A percentile compares a stretch with the other conserved stretches of the same genome.
Conservation (phyloP, 2,113 vertebrate species). For the Oceanites oceanicus region DNA sequence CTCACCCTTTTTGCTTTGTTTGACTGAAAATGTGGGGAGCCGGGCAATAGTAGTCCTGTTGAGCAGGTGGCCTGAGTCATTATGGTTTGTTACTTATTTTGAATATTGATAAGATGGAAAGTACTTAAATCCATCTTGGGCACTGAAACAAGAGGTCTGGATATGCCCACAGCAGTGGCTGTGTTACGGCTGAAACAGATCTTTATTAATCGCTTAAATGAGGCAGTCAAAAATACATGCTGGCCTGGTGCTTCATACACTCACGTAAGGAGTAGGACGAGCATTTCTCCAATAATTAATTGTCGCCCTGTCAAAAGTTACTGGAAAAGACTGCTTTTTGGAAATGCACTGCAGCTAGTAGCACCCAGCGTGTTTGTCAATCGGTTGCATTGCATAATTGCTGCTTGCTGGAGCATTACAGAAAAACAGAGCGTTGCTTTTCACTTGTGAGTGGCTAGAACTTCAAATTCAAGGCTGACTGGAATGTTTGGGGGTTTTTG, state of each 20-base stretch:
- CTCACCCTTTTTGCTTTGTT: background rate
- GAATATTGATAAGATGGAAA: background rate
- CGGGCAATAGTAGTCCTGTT: background rate
- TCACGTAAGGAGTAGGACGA: rapidly evolving
- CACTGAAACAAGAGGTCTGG: background rate
- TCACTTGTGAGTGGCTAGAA: background rate
- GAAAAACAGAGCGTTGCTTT: background rate
- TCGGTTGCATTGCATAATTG: background rate
- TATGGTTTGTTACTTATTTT: background rate
- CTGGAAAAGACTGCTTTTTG: background rate
- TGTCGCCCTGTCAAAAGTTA: background rate
- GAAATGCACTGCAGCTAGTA: background rate
- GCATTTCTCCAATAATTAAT: background rate
- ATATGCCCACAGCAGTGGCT: background rate
- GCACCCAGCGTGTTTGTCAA: rapidly evolving
- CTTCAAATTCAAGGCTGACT: background rate
- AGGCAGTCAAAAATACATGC: background rate
- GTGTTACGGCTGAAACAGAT: background rate
- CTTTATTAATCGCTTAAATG: background rate
- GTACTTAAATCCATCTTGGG: background rate
- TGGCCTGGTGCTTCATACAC: rapidly evolving
- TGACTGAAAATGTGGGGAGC: background rate
- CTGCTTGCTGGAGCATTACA: background rate
- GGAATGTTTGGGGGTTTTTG: background rate
- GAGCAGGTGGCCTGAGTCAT: background rate